Base-by-base conservation (phyloP, 1,140 invertebrate species). In the Temnothorax longispinosus region DNA sequence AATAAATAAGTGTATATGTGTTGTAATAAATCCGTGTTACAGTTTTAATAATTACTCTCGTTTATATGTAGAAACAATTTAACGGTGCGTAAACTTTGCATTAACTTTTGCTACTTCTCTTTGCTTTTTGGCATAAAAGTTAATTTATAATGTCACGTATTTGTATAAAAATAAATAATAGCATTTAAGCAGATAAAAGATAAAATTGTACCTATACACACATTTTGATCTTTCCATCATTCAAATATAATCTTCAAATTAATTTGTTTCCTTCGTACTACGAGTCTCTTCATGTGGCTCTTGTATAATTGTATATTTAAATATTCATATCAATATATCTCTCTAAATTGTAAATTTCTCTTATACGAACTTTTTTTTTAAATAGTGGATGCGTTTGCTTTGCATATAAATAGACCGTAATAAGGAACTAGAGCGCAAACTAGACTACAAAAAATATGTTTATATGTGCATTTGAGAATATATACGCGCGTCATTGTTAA, bases 131-230 rank as follows among this genome's bases (percentile, higher is more conserved):
- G 92, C 93, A 93, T 91, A 93, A 90, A 92, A 85, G 88, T 93
- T 89, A 91, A 89, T 84, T 77, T 91, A 71, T 90, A 82, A 74
- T 65, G 78, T 90, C 67, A 86, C 90, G 93, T 91, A 93, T 94
- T 90, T 94, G 88, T 94, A 94, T 89, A 94, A 94, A 94, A 94
- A 94, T 94, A 94, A 94, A 93, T 92, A 88, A 89, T 89, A 91
- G 85, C 87, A 88, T 90, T 72, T 56, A 92, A 92, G 80, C 89
- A 88, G 80, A 86, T 89, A 65, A 47, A 89, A 82, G 78, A 89
- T 76, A 89, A 44, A 88, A 74, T 65, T 32, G 13, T 74, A 82
- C 1, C 18, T 74, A 35, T 52, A n/a, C n/a, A 35, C 56, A 77
- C 21, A 64, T 74, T 87, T 76, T 88, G 72, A 90, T 86, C 82